Conservation (phyloP, 2,888 invertebrate genomes). For the Pteria penguin region DNA sequence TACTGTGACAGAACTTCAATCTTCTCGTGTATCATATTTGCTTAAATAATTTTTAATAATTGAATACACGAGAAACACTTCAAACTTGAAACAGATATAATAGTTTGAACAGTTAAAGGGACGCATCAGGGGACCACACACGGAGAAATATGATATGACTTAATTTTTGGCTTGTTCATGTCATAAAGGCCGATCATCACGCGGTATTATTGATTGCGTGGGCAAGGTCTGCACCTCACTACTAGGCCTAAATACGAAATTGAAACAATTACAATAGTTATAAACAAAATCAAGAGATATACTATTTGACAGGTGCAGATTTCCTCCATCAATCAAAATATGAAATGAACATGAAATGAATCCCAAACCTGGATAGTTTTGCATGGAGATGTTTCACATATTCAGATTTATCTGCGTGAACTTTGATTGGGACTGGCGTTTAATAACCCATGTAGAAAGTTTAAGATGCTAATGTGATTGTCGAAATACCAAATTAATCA, state of each 20-base stretch:
- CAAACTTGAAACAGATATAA: constrained; percentile 3
- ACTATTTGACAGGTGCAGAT: constrained; percentile 17
- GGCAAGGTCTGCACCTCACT: constrained; percentile 1
- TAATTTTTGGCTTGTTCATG: neutral
- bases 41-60: too few species aligned
- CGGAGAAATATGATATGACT: constrained; percentile 22
- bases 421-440: neutral
- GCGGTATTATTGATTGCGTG: too few species aligned
- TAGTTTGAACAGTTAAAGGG: constrained; percentile 10
- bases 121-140: constrained; percentile 20
- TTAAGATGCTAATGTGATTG: too few species aligned
- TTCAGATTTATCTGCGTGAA: neutral
- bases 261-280: constrained; percentile 23
- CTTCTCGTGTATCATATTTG: too few species aligned
- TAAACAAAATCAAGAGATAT: neutral
- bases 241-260: constrained; percentile 5
- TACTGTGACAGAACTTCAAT: too few species aligned
- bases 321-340: constrained; percentile 20
- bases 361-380: constrained; percentile 12
- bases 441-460: neutral
- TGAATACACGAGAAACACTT: neutral
- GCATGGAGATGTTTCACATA: neutral
- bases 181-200: too few species aligned
- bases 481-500: too few species aligned
- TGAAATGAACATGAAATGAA: neutral